phyloP scores from a whole-genome alignment of 2,113 vertebrate genomes.

The Romanogobio albipinnatus region DNA sequence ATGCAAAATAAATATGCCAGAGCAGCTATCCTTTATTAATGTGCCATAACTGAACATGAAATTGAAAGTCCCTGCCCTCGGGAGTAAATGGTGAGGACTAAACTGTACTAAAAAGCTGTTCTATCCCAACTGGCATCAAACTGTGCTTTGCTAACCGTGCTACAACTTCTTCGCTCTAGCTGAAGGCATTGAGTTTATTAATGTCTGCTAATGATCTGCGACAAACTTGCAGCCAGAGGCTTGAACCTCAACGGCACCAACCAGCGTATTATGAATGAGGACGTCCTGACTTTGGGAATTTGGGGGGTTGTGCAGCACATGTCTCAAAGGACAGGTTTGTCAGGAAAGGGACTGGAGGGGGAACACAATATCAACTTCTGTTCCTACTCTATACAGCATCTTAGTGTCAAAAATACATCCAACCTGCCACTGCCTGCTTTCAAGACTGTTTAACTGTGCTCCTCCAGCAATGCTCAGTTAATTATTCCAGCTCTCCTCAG shows the following conservation, averaged over 20 bases:
- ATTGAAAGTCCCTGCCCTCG: slow-evolving; percentile 15
- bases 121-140: slow-evolving; percentile 1
- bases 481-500: slow-evolving; percentile 1
- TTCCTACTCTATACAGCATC: background rate
- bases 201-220: slow-evolving; percentile 38
- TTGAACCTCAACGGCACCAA: slow-evolving; percentile 24
- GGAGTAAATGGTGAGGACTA: slow-evolving; percentile 35
- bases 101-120: slow-evolving; percentile 46
- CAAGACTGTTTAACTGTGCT: background rate
- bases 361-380: slow-evolving; percentile 1
- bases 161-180: background rate
- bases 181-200: slow-evolving; percentile 21
- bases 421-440: slow-evolving; percentile 3
- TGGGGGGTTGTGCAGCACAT: background rate
- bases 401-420: slow-evolving; percentile 40
- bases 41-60: slow-evolving; percentile 49
- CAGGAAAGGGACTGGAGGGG: background rate
- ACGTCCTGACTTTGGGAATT: slow-evolving; percentile 26
- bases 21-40: slow-evolving; percentile 36
- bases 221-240: slow-evolving; percentile 28
- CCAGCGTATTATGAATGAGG: slow-evolving; percentile 27
- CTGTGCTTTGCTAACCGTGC: slow-evolving; percentile 5
- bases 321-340: slow-evolving; percentile 31
- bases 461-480: background rate
- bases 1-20: slow-evolving; percentile 36